Evolutionary conservation across 2,797 vertebrate species (phyloP).

Genomic region (Rhinophrynus dorsalis): DNA sequence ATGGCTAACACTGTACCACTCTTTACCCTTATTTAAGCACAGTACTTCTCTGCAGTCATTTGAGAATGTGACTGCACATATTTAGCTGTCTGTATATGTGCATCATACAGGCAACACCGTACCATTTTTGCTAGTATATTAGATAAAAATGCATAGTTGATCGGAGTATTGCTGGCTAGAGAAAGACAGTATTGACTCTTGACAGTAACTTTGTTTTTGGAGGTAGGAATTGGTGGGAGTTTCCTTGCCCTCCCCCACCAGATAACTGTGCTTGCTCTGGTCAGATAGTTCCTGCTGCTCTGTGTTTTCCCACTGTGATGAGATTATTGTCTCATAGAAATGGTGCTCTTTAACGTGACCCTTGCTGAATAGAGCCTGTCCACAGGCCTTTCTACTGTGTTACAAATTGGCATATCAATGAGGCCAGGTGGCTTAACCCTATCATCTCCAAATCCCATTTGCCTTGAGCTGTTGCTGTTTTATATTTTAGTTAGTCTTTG

Average conservation of each 20-base stretch:
- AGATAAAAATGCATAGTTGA: too few relatives aligned
- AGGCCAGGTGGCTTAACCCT: constrained; percentile 41
- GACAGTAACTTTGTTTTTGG: neutral
- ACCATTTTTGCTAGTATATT: too few relatives aligned
- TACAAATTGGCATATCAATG: constrained; percentile 45
- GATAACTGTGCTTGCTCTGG: constrained; percentile 12
- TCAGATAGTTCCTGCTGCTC: constrained; percentile 26
- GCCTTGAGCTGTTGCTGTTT: neutral
- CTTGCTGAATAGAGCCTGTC: constrained; percentile 27
- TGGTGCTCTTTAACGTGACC: constrained; percentile 32
- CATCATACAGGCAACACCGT: too few relatives aligned
- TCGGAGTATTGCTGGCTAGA: too few relatives aligned
- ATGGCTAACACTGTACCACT: too few relatives aligned
- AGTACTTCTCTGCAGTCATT: too few relatives aligned
- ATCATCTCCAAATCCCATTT: neutral
- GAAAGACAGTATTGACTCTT: too few relatives aligned
- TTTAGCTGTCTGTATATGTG: too few relatives aligned
- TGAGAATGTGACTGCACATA: too few relatives aligned
- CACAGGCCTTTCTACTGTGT: constrained; percentile 9
- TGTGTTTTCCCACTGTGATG: constrained; percentile 45
- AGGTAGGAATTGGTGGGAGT: neutral
- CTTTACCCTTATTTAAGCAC: too few relatives aligned
- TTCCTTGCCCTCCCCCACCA: constrained; percentile 27
- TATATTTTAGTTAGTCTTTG: neutral
- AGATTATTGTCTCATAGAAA: constrained; percentile 49